Percentiles rank a stretch among this genome's conserved stretches.
These are phyloP conservation scores for Phoebastria nigripes DNA, from an alignment of 2,797 vertebrate species.

Conservation along the genomic window DNA sequence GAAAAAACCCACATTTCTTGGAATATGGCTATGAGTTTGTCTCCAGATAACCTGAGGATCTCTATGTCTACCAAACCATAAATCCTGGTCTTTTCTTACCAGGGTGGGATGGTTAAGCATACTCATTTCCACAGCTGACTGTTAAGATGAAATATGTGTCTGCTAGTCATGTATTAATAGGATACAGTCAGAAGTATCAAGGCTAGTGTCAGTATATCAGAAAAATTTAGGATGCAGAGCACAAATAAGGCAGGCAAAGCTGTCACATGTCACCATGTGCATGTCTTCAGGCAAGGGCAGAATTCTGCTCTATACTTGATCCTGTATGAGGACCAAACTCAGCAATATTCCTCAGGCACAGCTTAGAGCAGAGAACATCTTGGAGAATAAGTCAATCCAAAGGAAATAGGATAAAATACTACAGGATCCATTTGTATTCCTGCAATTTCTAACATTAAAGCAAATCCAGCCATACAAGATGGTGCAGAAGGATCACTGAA, in stretches of 20 bases:
- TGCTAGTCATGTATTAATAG: not conserved
- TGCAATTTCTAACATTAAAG: not conserved
- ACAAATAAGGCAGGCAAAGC: not conserved
- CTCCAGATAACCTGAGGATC: not conserved
- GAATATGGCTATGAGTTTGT: not conserved
- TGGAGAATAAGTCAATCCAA: not conserved
- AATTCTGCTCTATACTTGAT: not conserved
- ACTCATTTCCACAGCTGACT: not conserved
- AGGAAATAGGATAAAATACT: not conserved
- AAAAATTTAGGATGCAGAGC: not conserved
- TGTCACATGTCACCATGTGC: not conserved
- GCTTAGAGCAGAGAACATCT: not conserved
- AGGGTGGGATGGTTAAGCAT: not conserved
- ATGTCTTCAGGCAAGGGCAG: not conserved
- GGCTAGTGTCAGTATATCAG: not conserved
- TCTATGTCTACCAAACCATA: not conserved
- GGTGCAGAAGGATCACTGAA: not conserved
- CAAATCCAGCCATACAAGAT: not conserved
- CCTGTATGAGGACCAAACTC: not conserved
- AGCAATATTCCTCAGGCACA: not conserved
- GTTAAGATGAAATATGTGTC: not conserved
- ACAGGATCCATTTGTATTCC: not conserved
- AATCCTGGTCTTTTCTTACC: not conserved
- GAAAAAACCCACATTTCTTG: not conserved
- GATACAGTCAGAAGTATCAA: not conserved